phyloP scores from a whole-genome alignment of 2,888 invertebrate species.

The Thumatha senex region DNA sequence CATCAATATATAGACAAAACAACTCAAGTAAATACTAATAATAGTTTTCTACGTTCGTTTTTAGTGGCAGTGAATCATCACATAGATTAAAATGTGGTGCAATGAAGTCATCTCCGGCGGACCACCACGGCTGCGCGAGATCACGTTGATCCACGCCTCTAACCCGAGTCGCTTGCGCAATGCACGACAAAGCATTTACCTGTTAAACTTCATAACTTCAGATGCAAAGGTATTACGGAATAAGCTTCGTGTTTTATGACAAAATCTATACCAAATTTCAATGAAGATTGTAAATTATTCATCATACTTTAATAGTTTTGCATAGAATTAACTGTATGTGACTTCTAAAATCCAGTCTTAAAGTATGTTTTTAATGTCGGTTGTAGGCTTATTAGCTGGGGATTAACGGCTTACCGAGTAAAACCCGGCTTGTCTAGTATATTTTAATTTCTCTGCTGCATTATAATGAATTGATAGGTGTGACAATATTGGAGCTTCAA shows the following conservation, averaged over 20 bases:
- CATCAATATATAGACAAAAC: neutral
- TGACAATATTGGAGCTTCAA: too few species aligned
- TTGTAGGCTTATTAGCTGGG: too few species aligned
- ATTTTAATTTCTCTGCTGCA: too few species aligned
- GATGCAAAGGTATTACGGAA: constrained; percentile 31
- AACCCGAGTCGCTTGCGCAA: constrained; percentile 43
- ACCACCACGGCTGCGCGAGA: constrained; percentile 45
- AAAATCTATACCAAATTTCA: neutral
- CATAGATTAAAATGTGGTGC: constrained; percentile 36
- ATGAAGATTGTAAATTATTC: neutral
- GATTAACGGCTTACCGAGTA: too few species aligned
- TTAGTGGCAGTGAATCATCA: constrained; percentile 39
- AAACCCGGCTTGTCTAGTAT: too few species aligned
- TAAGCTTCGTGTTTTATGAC: constrained; percentile 16
- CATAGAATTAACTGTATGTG: neutral
- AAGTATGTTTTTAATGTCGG: too few species aligned
- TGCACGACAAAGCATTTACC: constrained; percentile 43
- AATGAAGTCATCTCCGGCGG: constrained; percentile 40
- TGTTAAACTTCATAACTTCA: constrained; percentile 33
- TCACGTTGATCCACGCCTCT: constrained; percentile 59
- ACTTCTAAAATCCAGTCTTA: too few species aligned
- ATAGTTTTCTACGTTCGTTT: constrained; percentile 27
- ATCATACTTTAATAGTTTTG: constrained; percentile 3
- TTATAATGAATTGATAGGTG: too few species aligned
- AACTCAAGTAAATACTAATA: constrained; percentile 16